These are phyloP conservation scores for Apistogramma diplotaenia DNA, from an alignment of 2,113 vertebrate genomes.

Conservation along the genomic window DNA sequence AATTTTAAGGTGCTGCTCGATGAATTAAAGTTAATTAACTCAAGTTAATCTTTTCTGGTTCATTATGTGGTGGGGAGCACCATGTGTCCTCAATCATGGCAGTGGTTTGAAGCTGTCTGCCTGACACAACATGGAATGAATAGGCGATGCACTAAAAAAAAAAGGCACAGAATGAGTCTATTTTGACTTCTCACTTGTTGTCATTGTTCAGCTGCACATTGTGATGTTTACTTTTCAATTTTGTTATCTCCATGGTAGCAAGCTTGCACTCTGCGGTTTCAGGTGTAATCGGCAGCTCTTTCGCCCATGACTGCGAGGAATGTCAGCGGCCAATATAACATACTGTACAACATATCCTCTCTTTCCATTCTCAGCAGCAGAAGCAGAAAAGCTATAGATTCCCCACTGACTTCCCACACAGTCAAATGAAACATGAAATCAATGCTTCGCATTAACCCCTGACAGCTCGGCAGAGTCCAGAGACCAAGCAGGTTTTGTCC, in stretches of 20 bases:
- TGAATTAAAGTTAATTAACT: conserved; percentile 70
- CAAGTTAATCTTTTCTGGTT: conserved; percentile 63
- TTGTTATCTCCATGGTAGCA: conserved; percentile 1
- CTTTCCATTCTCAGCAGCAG: conserved; percentile 8
- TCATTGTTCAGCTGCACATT: not conserved
- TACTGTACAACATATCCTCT: not conserved
- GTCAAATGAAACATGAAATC: conserved; percentile 59
- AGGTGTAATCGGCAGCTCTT: conserved; percentile 1
- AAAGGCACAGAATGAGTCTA: not conserved
- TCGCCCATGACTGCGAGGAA: not conserved
- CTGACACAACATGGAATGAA: conserved; percentile 10
- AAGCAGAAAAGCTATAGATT: conserved; percentile 1
- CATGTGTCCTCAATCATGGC: not conserved
- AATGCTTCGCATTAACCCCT: conserved; percentile 50
- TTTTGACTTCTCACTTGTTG: not conserved
- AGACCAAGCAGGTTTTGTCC: conserved; percentile 26
- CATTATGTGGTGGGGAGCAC: conserved; percentile 28
- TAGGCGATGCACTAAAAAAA: conserved; percentile 13
- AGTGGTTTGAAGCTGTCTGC: conserved; percentile 18
- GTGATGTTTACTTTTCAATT: conserved; percentile 7
- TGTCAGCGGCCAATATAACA: not conserved
- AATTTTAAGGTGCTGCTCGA: conserved; percentile 63
- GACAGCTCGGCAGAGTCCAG: conserved; percentile 24
- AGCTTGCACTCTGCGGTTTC: not conserved
- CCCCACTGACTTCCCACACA: conserved; percentile 25